phyloP scores from a whole-genome alignment of 2,113 vertebrate species.

The Pseudopipra pipra region DNA sequence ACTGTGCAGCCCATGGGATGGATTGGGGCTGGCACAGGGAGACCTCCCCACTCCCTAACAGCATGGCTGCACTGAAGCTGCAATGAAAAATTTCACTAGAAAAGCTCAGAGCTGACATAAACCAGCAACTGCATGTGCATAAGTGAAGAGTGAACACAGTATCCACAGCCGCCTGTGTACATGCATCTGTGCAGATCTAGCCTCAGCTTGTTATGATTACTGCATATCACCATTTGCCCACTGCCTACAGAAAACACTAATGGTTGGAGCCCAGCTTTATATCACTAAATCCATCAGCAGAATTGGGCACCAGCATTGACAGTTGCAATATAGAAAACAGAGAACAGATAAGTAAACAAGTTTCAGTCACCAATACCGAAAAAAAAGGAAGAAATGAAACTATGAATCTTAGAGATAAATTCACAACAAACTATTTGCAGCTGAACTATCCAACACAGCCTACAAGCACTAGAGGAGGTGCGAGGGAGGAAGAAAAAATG shows the following conservation, averaged over 20 bases:
- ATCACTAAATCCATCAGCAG: not conserved
- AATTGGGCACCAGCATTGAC: not conserved
- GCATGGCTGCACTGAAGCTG: not conserved
- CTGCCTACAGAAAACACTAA: not conserved
- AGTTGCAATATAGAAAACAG: not conserved
- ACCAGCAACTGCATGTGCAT: not conserved
- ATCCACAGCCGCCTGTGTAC: not conserved
- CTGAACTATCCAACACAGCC: not conserved
- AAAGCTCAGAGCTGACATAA: not conserved
- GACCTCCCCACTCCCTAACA: not conserved
- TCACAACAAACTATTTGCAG: not conserved
- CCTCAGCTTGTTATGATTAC: not conserved
- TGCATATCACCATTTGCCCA: not conserved
- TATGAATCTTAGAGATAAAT: not conserved
- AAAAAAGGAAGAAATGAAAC: not conserved
- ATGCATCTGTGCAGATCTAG: accelerated
- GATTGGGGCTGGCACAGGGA: accelerated
- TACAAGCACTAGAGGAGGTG: not conserved
- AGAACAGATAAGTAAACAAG: not conserved
- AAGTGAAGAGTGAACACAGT: not conserved
- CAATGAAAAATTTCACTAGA: not conserved
- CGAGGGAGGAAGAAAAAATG: not conserved
- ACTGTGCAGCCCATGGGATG: accelerated
- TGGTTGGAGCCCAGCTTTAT: not conserved
- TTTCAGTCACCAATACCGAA: not conserved